Evolutionary conservation across 2,113 vertebrate genomes (phyloP), one percentile per base, ranked within the genome.

Genomic region (Hypomesus transpacificus): DNA sequence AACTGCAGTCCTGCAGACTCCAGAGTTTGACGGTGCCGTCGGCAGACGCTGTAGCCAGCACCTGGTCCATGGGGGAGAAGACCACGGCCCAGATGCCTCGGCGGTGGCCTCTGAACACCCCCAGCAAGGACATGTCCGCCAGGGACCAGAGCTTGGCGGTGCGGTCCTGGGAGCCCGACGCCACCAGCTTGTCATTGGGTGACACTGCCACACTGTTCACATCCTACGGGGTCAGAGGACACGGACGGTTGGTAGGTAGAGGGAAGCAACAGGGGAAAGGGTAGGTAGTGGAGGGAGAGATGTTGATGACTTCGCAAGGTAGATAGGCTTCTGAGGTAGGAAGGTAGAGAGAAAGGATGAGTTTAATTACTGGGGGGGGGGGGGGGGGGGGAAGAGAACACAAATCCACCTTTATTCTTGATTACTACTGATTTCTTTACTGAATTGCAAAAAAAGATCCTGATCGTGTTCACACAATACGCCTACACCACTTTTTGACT

Each of bases 41-140:
- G 0, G 97, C 96, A 0, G 97, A 99, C 59, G 95, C 93, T 0
- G 94, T 94, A 71, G 94, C 96, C 84, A 99, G 52, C 74, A 99
- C 87, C 83, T 98, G 97, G 84, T 99, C 97, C 77, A 94, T 88
- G 0, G 96, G 95, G 0, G 97, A 99, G 89, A 99, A 99, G 88
- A 94, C 94, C 64, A 99, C 94, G 0, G 93, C 91, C 97, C 97
- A 99, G 73, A 99, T 67, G 0, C 96, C 96, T 0, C 97, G 92
- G 0, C 89, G 92, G 83, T 99, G 97, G 31, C 97, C 97, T 0
- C 90, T 85, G 75, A 97, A 96, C 59, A 96, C 87, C 0, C 96
- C 96, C 65, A 98, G 80, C 21, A 96, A 83, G 18, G 89, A 88
- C 73, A 94, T 80, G 59, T 83, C 22, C 66, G 31, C 91, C 52